Evolutionary conservation across 2,888 invertebrate genomes (phyloP), one percentile per base, ranked within the genome.

Genomic region (Lasioglossum malachurum): DNA sequence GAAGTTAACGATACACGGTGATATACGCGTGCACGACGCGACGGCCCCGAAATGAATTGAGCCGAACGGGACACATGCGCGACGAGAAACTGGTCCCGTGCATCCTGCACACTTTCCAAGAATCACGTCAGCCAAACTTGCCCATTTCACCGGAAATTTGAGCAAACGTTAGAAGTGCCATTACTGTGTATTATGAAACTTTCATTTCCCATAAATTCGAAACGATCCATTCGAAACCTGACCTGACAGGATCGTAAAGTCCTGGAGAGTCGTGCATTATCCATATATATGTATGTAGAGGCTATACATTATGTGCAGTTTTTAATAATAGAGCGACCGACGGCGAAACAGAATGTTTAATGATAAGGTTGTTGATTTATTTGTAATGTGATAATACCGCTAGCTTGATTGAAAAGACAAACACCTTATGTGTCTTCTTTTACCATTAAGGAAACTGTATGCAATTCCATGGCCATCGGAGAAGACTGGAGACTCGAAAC

Each of bases 1-100:
- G 67, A 35, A 67, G 67, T 67, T 67, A 67, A 67, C 67, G 67
- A 67, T 60, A 31, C 35, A 35, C 35, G 67, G 31, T 64, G 64
- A 31, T 64, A 67, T 35, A 67, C 10, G 35, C 35, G 67, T 67
- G 19, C 35, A 23, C 10, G 19, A 19, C 23, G 23, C 31, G 8
- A 53, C 53, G 23, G 67, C 67, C 19, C 67, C 67, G 35, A 67
- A 67, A 67, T 67, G 35, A 67, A 67, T 35, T 67, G 67, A 67
- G 67, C 19, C 67, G 35, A 35, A 67, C 0, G 19, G 67, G 19
- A 19, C 67, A 35, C 67, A 35, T 35, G 35, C 31, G 35, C 64
- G 7, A 8, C 35, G 16, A 16, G 67, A 67, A 35, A 35, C 67
- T 8, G 67, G 35, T 35, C 67, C 64, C 35, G 31, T 64, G 27